Conservation (phyloP, 2,797 vertebrate species). For the Threskiornis aethiopicus region DNA sequence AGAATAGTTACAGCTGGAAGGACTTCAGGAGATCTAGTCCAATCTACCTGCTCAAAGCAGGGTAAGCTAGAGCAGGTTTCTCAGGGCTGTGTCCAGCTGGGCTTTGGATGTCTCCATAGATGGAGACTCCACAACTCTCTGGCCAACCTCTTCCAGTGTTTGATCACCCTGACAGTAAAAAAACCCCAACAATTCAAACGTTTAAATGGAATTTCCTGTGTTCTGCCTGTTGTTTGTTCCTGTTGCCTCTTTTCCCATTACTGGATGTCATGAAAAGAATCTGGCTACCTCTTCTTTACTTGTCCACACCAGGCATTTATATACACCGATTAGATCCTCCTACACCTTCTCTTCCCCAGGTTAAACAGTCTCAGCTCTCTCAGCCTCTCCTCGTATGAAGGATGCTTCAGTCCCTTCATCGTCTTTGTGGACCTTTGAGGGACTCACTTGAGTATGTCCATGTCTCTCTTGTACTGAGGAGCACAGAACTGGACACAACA, state of each 20-base stretch:
- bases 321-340: neutral
- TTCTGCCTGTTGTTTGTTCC: neutral
- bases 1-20: neutral
- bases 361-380: neutral
- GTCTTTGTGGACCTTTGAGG: neutral
- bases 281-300: neutral
- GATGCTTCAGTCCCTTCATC: neutral
- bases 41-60: neutral
- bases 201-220: neutral
- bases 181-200: neutral
- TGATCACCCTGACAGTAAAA: neutral
- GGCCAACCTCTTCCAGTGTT: neutral
- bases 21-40: neutral
- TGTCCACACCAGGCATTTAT: neutral
- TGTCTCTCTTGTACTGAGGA: neutral
- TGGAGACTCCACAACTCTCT: neutral
- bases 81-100: neutral
- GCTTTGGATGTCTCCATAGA: neutral
- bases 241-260: neutral
- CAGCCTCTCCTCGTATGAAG: neutral
- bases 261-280: neutral
- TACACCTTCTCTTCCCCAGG: neutral
- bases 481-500: neutral
- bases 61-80: neutral
- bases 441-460: neutral